Evolutionary conservation across 2,113 vertebrate genomes (phyloP), one percentile per base, ranked within the genome.

Genomic region (Anas platyrhynchos): DNA sequence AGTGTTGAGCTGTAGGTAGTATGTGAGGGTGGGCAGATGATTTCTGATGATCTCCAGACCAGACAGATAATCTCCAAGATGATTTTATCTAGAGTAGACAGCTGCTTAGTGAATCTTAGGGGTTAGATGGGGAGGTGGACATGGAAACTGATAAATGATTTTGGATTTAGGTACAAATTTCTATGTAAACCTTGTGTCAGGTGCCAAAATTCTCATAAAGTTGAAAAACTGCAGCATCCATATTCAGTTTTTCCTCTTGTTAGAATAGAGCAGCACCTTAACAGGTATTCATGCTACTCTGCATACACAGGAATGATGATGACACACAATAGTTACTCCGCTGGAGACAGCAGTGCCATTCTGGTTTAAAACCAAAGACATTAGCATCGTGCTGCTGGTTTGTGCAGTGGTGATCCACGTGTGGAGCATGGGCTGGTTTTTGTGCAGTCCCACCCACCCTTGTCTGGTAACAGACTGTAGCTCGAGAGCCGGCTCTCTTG

Each of bases 271-370:
- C 62, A 85, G 71, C 62, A 56, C 29, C 85, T 38, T 12, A 59
- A 26, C 6, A 71, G n/a, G 27, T 27, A 27, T 26, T 46, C 23
- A 25, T 72, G 78, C 43, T 71, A 11, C 44, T 56, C 46, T 36
- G 44, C 44, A 20, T 11, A 5, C 2, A 29, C 1, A 1, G 63
- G 32, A 90, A 32, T 17, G 48, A 52, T 5, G 25, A 23, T 52
- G 54, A 61, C 72, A 23, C 0, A 21, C 46, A 0, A 38, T 2
- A 59, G 52, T 52, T 65, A 27, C 50, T 59, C n/a, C 68, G 38
- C 46, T 27, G 29, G 46, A 61, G 66, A 34, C 84, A 68, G 52
- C 43, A 55, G 48, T 63, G 41, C 41, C 48, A 59, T 22, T 3
- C 14, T 34, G 29, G 7, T 32, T 67, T 74, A 68, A 87, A 87